phyloP scores from a whole-genome alignment of 2,888 invertebrate species.

The Gandaritis pyraliata region DNA sequence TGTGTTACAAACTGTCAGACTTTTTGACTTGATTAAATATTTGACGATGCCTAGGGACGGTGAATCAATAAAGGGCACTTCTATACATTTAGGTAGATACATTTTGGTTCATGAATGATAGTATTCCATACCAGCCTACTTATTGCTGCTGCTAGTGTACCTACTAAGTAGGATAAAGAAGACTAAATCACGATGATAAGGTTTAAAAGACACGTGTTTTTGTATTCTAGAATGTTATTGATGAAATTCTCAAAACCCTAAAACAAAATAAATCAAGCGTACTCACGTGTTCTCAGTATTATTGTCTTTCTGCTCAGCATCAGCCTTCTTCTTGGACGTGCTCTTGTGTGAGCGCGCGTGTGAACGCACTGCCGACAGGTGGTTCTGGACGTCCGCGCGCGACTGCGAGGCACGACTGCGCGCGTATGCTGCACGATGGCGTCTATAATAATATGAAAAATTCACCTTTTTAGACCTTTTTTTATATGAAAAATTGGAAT shows the following conservation, averaged over 20 bases:
- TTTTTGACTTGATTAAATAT: too few relatives aligned
- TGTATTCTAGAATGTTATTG: neutral
- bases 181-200: too few relatives aligned
- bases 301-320: constrained; percentile 46
- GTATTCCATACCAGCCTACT: too few relatives aligned
- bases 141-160: too few relatives aligned
- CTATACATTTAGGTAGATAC: too few relatives aligned
- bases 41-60: too few relatives aligned
- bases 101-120: too few relatives aligned
- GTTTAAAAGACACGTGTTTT: too few relatives aligned
- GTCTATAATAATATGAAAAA: constrained; percentile 48
- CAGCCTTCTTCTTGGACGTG: constrained; percentile 44
- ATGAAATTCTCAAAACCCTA: neutral
- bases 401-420: constrained; percentile 49
- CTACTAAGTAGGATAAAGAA: too few relatives aligned
- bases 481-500: too few relatives aligned
- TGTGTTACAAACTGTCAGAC: too few relatives aligned
- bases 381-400: constrained; percentile 23
- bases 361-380: neutral
- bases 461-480: constrained; percentile 14
- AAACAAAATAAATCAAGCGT: neutral
- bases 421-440: constrained; percentile 56
- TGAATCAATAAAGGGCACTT: too few relatives aligned
- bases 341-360: constrained; percentile 5
- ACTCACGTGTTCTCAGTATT: constrained; percentile 41